Conservation (phyloP, 2,113 vertebrate genomes). For the Sebastes fasciatus region DNA sequence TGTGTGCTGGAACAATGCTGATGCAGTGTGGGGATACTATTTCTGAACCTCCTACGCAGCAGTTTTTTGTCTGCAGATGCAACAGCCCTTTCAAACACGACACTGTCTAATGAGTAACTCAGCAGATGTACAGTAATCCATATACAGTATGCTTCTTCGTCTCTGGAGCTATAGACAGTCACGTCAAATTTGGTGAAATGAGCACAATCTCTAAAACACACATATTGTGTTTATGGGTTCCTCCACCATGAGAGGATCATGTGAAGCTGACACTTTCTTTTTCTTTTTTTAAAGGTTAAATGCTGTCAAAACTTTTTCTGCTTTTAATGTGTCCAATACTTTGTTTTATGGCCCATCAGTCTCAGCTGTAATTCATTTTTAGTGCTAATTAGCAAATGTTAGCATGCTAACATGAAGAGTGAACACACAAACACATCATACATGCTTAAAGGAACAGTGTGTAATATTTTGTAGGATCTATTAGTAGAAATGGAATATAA, state of each 20-base stretch:
- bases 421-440: no score
- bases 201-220: not conserved
- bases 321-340: not conserved
- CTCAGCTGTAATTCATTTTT: no score
- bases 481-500: no score
- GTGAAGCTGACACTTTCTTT: not conserved
- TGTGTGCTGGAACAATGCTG: not conserved
- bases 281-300: not conserved
- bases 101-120: slow-evolving; percentile 12
- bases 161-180: not conserved
- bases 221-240: not conserved
- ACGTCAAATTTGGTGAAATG: not conserved
- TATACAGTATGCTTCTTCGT: not conserved
- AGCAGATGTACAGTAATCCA: not conserved
- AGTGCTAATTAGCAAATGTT: no score
- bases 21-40: not conserved
- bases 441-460: no score
- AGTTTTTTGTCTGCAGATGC: slow-evolving; percentile 12
- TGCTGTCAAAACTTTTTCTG: not conserved
- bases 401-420: no score
- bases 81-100: not conserved
- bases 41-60: slow-evolving; percentile 11
- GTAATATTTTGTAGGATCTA: no score
- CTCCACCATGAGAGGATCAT: not conserved
- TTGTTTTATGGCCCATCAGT: no score